Percentiles rank a stretch among this genome's conserved stretches.
These are phyloP conservation scores for Salmo trutta DNA, from an alignment of 2,797 vertebrate genomes.

Conservation along the genomic window DNA sequence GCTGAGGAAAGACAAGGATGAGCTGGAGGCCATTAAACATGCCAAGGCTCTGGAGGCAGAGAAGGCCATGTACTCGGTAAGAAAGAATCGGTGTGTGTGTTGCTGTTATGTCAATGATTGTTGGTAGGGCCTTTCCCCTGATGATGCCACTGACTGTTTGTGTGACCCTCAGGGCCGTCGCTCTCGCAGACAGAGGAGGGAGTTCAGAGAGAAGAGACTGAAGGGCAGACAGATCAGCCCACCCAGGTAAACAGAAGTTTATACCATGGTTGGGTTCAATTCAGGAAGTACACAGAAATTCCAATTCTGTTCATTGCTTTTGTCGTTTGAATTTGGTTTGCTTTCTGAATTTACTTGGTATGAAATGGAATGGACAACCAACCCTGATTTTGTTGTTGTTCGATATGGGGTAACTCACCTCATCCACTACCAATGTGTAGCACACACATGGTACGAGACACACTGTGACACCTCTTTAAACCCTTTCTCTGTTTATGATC, in stretches of 20 bases:
- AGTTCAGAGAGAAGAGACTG: slow-evolving; percentile 94
- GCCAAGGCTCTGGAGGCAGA: slow-evolving; percentile 96
- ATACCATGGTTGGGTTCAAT: too few relatives aligned
- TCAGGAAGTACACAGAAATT: too few relatives aligned
- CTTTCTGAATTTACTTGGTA: too few relatives aligned
- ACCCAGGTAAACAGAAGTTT: slow-evolving; percentile 80
- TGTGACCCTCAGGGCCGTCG: slow-evolving; percentile 82
- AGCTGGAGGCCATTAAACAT: slow-evolving; percentile 96
- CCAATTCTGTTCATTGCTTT: too few relatives aligned
- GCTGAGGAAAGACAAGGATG: slow-evolving; percentile 96
- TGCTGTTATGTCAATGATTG: background rate
- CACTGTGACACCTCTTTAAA: background rate
- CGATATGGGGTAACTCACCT: too few relatives aligned
- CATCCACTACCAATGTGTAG: background rate
- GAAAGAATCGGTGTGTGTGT: slow-evolving; percentile 33
- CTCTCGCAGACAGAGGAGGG: slow-evolving; percentile 91
- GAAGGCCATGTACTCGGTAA: slow-evolving; percentile 98
- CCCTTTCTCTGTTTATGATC: slow-evolving; percentile 17
- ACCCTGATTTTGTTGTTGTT: too few relatives aligned
- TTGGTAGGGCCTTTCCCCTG: too few relatives aligned
- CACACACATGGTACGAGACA: background rate
- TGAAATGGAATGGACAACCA: too few relatives aligned
- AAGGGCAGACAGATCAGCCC: slow-evolving; percentile 97
- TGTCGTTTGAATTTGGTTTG: too few relatives aligned
- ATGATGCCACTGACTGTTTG: background rate